phyloP scores from a whole-genome alignment of 2,113 vertebrate species.

The Prolemur simus region DNA sequence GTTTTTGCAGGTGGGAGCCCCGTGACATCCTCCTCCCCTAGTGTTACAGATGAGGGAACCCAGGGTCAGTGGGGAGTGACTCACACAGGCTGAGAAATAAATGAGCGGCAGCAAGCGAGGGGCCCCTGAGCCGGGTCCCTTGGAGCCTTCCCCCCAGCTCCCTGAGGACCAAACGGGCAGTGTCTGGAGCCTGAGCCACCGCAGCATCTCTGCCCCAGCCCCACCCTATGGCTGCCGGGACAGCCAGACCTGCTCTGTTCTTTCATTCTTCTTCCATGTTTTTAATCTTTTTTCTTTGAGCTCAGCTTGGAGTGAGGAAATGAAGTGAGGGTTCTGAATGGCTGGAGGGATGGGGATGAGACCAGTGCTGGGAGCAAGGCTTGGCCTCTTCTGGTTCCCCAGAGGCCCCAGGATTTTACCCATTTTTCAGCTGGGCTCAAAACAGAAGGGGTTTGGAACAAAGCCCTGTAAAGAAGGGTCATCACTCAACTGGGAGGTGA shows the following conservation, averaged over 20 bases:
- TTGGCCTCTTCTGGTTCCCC: not conserved
- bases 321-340: not conserved
- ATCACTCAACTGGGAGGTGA: not conserved
- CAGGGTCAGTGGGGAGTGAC: not conserved
- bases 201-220: rapidly evolving
- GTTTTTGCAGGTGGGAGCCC: not conserved
- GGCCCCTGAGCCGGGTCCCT: not conserved
- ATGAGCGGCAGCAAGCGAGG: rapidly evolving
- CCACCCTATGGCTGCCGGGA: not conserved
- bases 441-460: not conserved
- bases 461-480: not conserved
- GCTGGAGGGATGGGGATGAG: not conserved
- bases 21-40: not conserved
- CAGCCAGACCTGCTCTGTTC: not conserved
- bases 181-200: rapidly evolving
- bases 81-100: not conserved
- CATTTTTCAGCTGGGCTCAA: not conserved
- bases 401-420: not conserved
- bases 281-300: not conserved
- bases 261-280: not conserved
- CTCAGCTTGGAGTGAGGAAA: not conserved
- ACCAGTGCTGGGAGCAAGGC: rapidly evolving
- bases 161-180: not conserved
- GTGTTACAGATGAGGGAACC: not conserved
- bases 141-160: not conserved